Evolutionary conservation across 2,888 invertebrate genomes (phyloP).

Genomic region (Caenorhabditis doughertyi): DNA sequence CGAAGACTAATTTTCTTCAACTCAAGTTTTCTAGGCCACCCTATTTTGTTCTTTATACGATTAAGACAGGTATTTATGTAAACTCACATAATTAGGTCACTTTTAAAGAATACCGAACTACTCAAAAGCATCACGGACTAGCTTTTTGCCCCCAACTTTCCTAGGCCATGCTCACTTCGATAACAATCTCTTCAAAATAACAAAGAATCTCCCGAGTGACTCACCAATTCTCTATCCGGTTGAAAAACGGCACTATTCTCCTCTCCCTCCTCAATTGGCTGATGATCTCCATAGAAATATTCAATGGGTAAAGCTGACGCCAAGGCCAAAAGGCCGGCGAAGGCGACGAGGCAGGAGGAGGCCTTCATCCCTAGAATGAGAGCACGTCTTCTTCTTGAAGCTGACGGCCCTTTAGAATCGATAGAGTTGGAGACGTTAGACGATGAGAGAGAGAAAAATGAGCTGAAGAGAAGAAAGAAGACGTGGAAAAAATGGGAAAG

Average conservation of each 20-base stretch:
- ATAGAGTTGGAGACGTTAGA: conserved; percentile 16
- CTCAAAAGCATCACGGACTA: too few relatives aligned
- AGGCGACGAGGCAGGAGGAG: conserved; percentile 48
- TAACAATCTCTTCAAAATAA: too few relatives aligned
- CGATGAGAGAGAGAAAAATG: not conserved
- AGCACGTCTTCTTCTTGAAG: too few relatives aligned
- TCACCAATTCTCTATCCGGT: conserved; percentile 25
- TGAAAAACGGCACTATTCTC: conserved; percentile 9
- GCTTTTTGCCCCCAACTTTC: too few relatives aligned
- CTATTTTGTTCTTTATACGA: too few relatives aligned
- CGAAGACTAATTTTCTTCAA: too few relatives aligned
- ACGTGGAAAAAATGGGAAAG: not conserved
- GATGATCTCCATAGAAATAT: conserved; percentile 27
- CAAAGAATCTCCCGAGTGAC: too few relatives aligned
- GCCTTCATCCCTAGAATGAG: conserved; percentile 60
- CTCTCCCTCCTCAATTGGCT: conserved; percentile 21
- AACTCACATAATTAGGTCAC: too few relatives aligned
- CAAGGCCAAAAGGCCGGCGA: conserved; percentile 29
- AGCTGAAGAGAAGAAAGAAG: not conserved
- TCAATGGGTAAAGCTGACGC: conserved; percentile 37
- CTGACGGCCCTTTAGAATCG: conserved; percentile 33
- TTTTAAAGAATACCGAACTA: too few relatives aligned
- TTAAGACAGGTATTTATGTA: too few relatives aligned
- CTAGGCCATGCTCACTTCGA: too few relatives aligned
- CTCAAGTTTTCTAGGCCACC: too few relatives aligned